A percentile compares a stretch with the other conserved stretches of the same genome.
Evolutionary conservation across 2,113 vertebrate species (phyloP).

Genomic region (Vulpes lagopus): DNA sequence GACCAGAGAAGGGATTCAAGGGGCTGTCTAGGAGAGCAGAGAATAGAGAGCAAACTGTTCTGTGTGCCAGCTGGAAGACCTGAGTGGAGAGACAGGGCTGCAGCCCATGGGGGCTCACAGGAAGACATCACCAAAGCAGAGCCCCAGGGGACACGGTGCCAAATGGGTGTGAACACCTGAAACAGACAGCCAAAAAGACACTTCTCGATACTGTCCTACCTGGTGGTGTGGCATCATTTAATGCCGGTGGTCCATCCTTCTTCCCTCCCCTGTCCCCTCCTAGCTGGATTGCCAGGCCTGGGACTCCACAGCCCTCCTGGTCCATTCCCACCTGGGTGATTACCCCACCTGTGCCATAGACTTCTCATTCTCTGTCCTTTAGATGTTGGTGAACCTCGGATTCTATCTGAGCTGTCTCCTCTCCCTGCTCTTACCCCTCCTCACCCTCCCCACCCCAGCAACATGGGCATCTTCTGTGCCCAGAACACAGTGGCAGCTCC

Average conservation of each 20-base stretch:
- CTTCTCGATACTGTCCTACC: not conserved
- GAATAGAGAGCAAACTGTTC: slow-evolving; percentile 52
- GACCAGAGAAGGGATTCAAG: not conserved
- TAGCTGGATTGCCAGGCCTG: no score
- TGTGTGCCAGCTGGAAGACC: not conserved
- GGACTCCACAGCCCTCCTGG: not conserved
- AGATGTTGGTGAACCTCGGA: not conserved
- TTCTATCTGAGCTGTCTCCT: not conserved
- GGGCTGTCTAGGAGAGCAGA: slow-evolving; percentile 71
- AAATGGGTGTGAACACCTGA: rapidly evolving
- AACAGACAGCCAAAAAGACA: rapidly evolving
- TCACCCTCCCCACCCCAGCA: not conserved
- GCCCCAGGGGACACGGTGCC: not conserved
- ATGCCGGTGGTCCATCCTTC: not conserved
- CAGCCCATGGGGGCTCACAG: rapidly evolving
- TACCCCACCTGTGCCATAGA: not conserved
- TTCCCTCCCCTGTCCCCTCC: not conserved
- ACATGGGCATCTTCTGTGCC: not conserved
- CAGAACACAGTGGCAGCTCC: rapidly evolving
- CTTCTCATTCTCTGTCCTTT: not conserved
- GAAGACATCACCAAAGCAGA: not conserved
- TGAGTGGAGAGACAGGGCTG: slow-evolving; percentile 61
- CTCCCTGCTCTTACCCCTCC: not conserved
- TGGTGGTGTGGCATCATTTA: rapidly evolving
- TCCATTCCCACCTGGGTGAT: not conserved